These are phyloP conservation scores for Miichthys miiuy DNA, from an alignment of 2,797 vertebrate species.

Conservation along the genomic window DNA sequence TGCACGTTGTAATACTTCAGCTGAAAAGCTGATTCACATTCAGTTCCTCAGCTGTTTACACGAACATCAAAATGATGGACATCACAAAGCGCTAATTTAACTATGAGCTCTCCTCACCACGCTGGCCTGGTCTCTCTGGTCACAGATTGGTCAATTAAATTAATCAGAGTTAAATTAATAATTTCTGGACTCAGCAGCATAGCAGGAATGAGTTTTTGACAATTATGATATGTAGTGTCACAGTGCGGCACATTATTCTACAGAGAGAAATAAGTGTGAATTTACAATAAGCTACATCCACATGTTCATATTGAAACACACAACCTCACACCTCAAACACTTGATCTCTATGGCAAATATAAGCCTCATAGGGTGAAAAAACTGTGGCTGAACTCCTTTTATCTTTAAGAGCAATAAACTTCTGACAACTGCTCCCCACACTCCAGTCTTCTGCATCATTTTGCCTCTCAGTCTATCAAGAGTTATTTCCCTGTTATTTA, in stretches of 20 bases:
- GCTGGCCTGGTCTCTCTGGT: neutral
- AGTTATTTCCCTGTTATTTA: slow-evolving; percentile 14
- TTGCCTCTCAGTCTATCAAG: neutral
- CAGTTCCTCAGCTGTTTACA: slow-evolving; percentile 12
- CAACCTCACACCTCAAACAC: no score
- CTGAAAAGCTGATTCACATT: slow-evolving; percentile 41
- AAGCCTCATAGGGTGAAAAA: no score
- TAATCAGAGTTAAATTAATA: slow-evolving; percentile 51
- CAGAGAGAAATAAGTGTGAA: neutral
- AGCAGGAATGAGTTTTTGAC: slow-evolving; percentile 26
- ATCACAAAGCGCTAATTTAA: slow-evolving; percentile 16
- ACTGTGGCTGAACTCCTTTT: neutral
- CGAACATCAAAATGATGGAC: slow-evolving; percentile 30
- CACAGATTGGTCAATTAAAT: slow-evolving; percentile 15
- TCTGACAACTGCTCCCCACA: neutral
- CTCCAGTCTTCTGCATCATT: neutral
- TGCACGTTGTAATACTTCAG: slow-evolving; percentile 7
- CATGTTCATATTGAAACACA: no score
- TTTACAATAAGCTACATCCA: no score
- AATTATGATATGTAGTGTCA: slow-evolving; percentile 13
- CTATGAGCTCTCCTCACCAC: neutral
- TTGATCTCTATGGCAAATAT: no score
- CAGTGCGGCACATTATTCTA: neutral
- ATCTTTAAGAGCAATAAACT: neutral
- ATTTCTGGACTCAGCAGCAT: slow-evolving; percentile 47